A percentile compares a stretch with the other conserved stretches of the same genome.
These are phyloP conservation scores for Lichenostomus cassidix DNA, from an alignment of 2,113 vertebrate species.

Conservation along the genomic window DNA sequence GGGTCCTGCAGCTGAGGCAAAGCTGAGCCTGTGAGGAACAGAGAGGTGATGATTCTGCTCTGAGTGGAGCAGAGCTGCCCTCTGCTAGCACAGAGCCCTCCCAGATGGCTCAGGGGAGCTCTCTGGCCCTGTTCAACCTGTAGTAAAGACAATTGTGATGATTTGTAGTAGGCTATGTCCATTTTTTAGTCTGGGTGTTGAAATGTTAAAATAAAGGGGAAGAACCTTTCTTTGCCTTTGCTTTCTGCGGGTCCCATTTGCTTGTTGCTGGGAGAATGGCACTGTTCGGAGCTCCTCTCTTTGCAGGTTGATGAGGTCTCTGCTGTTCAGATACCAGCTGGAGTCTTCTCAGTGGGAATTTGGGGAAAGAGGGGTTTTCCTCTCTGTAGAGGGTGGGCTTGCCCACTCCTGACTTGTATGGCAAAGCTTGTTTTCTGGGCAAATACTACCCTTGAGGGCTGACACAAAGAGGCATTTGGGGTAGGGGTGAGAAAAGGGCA, in stretches of 20 bases:
- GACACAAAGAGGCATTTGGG: neutral
- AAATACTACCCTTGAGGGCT: conserved; percentile 20
- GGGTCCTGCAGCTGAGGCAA: neutral
- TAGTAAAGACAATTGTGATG: neutral
- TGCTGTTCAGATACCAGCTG: neutral
- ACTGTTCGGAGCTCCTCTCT: neutral
- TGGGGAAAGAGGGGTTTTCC: neutral
- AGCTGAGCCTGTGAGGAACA: neutral
- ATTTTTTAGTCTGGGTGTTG: neutral
- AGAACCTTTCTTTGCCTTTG: neutral
- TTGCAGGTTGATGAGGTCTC: neutral
- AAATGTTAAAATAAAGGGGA: neutral
- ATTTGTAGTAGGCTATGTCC: neutral
- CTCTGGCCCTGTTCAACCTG: neutral
- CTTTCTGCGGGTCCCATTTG: neutral
- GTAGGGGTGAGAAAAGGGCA: neutral
- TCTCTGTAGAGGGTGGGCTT: neutral
- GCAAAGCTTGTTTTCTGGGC: neutral
- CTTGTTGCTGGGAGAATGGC: neutral
- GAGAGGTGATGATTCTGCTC: neutral
- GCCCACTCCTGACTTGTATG: neutral
- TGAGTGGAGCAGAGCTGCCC: neutral
- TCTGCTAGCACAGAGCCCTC: neutral
- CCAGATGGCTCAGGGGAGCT: neutral
- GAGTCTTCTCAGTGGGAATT: neutral